Conservation (phyloP, 2,113 vertebrate species). For the Machaerirhynchus nigripectus region DNA sequence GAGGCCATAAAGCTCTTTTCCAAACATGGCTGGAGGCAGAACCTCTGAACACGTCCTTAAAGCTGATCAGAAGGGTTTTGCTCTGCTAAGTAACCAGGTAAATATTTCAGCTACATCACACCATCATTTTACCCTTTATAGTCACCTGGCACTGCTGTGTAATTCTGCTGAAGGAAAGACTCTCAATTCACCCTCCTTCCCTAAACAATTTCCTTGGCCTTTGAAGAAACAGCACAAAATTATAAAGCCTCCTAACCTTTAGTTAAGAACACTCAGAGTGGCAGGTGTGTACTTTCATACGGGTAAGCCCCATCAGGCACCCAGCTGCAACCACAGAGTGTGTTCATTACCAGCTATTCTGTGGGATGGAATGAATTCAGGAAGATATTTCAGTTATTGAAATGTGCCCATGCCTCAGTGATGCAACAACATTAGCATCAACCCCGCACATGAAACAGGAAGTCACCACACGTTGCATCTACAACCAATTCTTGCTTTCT, state of each 20-base stretch:
- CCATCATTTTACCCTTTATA: background rate
- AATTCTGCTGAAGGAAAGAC: background rate
- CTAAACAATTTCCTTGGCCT: background rate
- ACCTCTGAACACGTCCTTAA: background rate
- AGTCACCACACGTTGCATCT: background rate
- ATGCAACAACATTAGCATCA: background rate
- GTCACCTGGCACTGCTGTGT: background rate
- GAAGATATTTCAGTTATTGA: background rate
- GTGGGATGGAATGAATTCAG: background rate
- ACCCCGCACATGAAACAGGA: background rate
- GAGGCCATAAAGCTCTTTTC: background rate
- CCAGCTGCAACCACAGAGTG: background rate
- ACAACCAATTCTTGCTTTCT: background rate
- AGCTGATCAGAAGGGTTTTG: background rate
- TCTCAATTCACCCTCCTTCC: background rate
- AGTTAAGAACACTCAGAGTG: background rate
- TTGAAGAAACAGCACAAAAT: background rate
- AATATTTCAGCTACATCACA: background rate
- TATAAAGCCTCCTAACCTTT: background rate
- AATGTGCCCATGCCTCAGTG: background rate
- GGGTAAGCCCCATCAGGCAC: background rate
- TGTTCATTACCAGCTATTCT: background rate
- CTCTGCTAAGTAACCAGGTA: background rate
- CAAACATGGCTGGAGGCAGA: background rate
- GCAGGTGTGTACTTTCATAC: background rate